A percentile compares a stretch with the other conserved stretches of the same genome.
phyloP scores from a whole-genome alignment of 2,113 vertebrate genomes.

The Polypterus bichir region DNA sequence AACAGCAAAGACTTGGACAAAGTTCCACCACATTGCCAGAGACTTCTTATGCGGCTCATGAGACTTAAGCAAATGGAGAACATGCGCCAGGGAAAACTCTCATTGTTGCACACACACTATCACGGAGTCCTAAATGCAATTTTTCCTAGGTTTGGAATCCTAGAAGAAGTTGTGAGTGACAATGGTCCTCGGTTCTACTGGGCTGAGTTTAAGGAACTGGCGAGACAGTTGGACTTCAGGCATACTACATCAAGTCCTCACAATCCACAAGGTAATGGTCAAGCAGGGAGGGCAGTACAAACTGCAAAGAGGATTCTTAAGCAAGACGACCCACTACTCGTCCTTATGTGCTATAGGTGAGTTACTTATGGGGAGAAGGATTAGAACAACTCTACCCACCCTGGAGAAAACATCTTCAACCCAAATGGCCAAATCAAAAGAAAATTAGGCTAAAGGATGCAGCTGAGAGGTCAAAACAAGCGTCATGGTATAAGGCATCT shows the following conservation, averaged over 20 bases:
- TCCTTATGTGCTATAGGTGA: slow-evolving; percentile 10
- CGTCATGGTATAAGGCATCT: no score
- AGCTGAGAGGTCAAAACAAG: no score
- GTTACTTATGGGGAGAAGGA: slow-evolving; percentile 1
- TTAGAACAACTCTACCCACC: background rate
- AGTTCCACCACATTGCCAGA: no score
- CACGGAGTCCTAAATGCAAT: no score
- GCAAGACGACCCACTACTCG: slow-evolving; percentile 21
- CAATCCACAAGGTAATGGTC: slow-evolving; percentile 30
- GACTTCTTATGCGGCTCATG: no score
- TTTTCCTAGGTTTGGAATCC: no score
- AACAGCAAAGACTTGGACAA: no score
- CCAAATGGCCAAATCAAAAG: no score
- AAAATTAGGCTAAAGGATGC: no score
- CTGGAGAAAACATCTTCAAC: background rate
- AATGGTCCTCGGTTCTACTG: slow-evolving; percentile 34
- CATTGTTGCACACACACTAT: no score
- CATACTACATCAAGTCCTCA: slow-evolving; percentile 32
- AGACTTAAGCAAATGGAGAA: no score
- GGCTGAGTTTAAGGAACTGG: slow-evolving; percentile 30
- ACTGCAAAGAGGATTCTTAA: slow-evolving; percentile 25
- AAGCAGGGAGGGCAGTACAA: slow-evolving; percentile 30
- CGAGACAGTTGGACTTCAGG: slow-evolving; percentile 34
- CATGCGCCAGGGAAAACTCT: no score
- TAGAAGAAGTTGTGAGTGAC: slow-evolving; percentile 32